Evolutionary conservation across 2,888 invertebrate genomes (phyloP).

Genomic region (Nemoura dubitans): DNA sequence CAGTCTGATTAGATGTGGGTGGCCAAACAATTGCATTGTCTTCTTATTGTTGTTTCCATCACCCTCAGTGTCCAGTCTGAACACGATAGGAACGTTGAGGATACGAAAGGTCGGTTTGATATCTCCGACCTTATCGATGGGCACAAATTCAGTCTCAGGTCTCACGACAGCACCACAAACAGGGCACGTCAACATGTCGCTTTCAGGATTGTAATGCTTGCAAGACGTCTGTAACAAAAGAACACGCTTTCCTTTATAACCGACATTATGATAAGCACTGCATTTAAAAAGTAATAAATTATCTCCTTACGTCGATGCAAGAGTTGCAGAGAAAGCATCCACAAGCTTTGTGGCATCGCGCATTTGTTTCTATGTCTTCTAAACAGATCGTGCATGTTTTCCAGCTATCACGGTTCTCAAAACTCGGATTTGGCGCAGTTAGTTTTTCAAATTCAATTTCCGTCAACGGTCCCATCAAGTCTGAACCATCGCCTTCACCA

Average conservation of each 20-base stretch:
- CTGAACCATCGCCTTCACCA: not conserved
- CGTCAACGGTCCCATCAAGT: conserved; percentile 40
- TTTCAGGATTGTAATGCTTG: conserved; percentile 50
- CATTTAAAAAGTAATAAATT: not conserved
- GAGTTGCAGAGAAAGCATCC: conserved; percentile 66
- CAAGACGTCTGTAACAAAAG: conserved; percentile 51
- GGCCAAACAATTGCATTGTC: conserved; percentile 62
- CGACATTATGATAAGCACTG: not conserved
- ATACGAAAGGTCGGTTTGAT: conserved; percentile 56
- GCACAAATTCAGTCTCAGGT: conserved; percentile 60
- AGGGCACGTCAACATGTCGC: conserved; percentile 59
- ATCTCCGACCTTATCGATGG: conserved; percentile 56
- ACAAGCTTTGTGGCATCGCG: conserved; percentile 67
- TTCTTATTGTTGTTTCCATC: conserved; percentile 62
- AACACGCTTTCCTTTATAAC: not conserved
- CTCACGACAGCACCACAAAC: conserved; percentile 61
- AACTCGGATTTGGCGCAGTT: conserved; percentile 38
- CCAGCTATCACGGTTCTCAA: conserved; percentile 52
- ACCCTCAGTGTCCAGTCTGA: conserved; percentile 62
- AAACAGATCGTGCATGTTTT: conserved; percentile 67
- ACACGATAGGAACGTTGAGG: conserved; percentile 65
- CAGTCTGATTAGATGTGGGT: conserved; percentile 66
- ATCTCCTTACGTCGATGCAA: conserved; percentile 65
- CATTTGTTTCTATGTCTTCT: conserved; percentile 66
- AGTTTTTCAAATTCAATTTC: conserved; percentile 42